Evolutionary conservation across 2,797 vertebrate species (phyloP), one percentile per base, ranked within the genome.

Genomic region (Smutsia temminckii): DNA sequence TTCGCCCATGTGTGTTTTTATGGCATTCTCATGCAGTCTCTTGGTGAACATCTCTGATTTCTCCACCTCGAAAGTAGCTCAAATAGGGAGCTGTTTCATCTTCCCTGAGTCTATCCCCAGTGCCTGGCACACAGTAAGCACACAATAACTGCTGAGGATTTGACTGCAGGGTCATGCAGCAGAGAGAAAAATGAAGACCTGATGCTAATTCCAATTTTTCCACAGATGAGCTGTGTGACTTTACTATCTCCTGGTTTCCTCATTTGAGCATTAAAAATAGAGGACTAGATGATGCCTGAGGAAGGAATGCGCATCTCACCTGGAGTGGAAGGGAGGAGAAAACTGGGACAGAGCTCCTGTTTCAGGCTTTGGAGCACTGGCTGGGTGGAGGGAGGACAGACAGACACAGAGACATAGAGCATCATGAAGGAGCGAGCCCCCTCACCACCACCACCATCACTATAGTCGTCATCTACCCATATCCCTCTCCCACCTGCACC

Each of bases 301-400:
- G 61, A 63, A 69, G 71, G 7, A 34, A 21, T 2, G 23, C 3
- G 46, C 4, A 23, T 92, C 98, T 98, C 75, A 99, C 99, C 98
- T 83, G 99, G 89, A 13, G 42, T 32, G 0, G 98, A 98, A 0
- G 99, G 99, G 0, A 98, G 96, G 78, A 96, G 89, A 97, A 98
- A 99, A 68, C 95, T 96, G 12, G 99, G 98, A 96, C 99, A 99
- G 34, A 99, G 95, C 81, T 99, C 98, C 69, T 85, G 69, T 0
- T 97, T n/a, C 51, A 99, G 77, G 59, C 99, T 98, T 0, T 98
- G 0, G 32, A 11, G 0, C 46, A 98, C 97, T 0, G 0, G 37
- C 99, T 99, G 96, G 80, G 51, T 14, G 4, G 10, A 42, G 32
- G 11, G 25, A 37, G 61, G 40, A 72, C 9, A 86, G 37, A 83